Evolutionary conservation across 2,797 vertebrate species (phyloP).

Genomic region (Natrix natrix): DNA sequence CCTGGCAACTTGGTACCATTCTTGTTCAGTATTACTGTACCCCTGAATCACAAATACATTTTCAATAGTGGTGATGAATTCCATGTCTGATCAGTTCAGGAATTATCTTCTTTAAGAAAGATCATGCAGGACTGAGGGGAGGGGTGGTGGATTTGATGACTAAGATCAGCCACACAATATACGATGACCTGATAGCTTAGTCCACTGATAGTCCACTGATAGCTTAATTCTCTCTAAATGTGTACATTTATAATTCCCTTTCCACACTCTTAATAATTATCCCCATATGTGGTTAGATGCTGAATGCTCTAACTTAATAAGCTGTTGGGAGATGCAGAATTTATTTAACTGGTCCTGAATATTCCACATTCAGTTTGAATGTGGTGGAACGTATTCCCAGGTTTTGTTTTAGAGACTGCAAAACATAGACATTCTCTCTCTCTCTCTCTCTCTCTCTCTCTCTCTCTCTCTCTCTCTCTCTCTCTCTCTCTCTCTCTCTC

Average conservation of each 20-base stretch:
- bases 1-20: not conserved
- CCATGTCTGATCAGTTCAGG: not conserved
- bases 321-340: not conserved
- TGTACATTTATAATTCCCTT: not conserved
- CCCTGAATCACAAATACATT: not conserved
- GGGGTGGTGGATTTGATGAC: accelerated
- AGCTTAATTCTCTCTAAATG: not conserved
- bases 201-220: not conserved
- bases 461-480: no score
- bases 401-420: not conserved
- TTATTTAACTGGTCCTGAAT: not conserved
- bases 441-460: no score
- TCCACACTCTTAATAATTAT: not conserved
- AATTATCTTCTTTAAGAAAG: not conserved
- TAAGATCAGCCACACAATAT: not conserved
- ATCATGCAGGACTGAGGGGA: not conserved
- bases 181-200: not conserved
- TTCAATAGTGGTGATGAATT: not conserved
- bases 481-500: no score
- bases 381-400: not conserved
- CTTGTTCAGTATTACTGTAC: not conserved
- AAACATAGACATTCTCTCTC: no score
- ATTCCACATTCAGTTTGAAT: not conserved
- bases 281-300: not conserved
- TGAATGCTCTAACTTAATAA: not conserved